Conservation (phyloP, 2,113 vertebrate species). For the Arothron firmamentum region DNA sequence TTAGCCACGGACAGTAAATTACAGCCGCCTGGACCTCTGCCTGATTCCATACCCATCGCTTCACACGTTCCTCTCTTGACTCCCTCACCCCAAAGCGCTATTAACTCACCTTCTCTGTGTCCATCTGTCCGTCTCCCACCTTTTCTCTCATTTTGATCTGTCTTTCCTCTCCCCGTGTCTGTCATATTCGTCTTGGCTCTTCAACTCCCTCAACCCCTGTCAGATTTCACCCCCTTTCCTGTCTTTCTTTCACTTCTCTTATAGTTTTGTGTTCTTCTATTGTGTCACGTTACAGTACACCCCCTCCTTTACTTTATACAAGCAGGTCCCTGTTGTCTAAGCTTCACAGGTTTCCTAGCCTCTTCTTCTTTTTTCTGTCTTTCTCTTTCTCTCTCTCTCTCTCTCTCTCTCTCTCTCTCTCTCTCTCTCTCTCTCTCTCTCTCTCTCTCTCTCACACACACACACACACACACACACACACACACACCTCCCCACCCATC, state of each 20-base stretch:
- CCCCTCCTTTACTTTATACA: slow-evolving; percentile 67
- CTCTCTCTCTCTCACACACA: slow-evolving; percentile 5
- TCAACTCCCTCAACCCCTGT: slow-evolving; percentile 69
- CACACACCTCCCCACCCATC: slow-evolving; percentile 7
- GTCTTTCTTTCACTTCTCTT: slow-evolving; percentile 65
- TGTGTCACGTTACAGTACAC: slow-evolving; percentile 72
- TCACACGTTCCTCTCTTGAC: slow-evolving; percentile 54
- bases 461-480: neutral
- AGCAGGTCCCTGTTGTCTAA: slow-evolving; percentile 70
- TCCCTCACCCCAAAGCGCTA: slow-evolving; percentile 34
- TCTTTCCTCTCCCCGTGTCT: slow-evolving; percentile 60
- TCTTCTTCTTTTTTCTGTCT: slow-evolving; percentile 32
- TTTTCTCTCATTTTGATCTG: slow-evolving; percentile 57
- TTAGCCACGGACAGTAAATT: slow-evolving; percentile 80
- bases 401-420: slow-evolving; percentile 13
- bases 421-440: slow-evolving; percentile 24
- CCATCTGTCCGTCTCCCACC: slow-evolving; percentile 33
- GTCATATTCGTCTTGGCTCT: slow-evolving; percentile 64
- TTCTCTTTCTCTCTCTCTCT: slow-evolving; percentile 27
- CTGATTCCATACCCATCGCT: slow-evolving; percentile 71
- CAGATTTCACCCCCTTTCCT: slow-evolving; percentile 64
- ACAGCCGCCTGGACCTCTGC: slow-evolving; percentile 65
- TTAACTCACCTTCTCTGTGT: slow-evolving; percentile 55
- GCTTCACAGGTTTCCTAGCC: slow-evolving; percentile 68
- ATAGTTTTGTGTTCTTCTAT: slow-evolving; percentile 60